Base-by-base conservation (phyloP, 2,888 invertebrate genomes). In the Pristionchus mayeri region DNA sequence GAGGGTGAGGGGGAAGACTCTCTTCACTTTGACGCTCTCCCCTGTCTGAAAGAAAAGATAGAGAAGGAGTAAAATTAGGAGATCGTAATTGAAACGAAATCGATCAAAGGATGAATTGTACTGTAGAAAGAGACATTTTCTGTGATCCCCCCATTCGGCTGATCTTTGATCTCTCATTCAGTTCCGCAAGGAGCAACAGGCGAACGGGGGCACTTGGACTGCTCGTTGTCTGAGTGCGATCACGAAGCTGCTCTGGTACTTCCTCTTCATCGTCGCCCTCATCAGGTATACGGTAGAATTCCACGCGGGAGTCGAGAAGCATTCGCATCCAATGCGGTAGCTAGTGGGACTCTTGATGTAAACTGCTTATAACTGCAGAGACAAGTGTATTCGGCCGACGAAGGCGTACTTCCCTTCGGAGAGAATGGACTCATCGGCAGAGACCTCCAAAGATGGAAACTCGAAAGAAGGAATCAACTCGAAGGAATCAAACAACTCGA, bases 381-480 rank as follows among this genome's bases (percentile, higher is more conserved):
- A 71, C 71, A 71, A 71, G 16, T 71, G 37, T 13, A 40, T 71
- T 18, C 71, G 71, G n/a, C 71, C 71, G 44, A 44, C 71, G 71
- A 71, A 71, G 71, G n/a, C n/a, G 18, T 71, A 71, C 40, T 71
- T 71, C 71, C 40, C 71, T 16, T 37, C 71, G n/a, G 71, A 71
- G 40, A 34, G 24, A 71, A 24, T 71, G 21, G 40, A 71, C 11
- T 37, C 40, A 71, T 71, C 71, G 40, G 71, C 40, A 0, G 71
- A 71, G 24, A 44, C n/a, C n/a, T n/a, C n/a, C n/a, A n/a, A 44
- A 11, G 21, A 11, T 21, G 71, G 71, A 71, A 63, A 63, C 9
- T 71, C 40, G 71, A 71, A 71, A 37, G 71, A 71, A 40, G 21
- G 34, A 34, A 67, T 40, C 37, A 40, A 67, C 13, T 44, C 44